A percentile compares a stretch with the other conserved stretches of the same genome.
Conservation (phyloP, 2,797 vertebrate species). For the Acridotheres tristis region DNA sequence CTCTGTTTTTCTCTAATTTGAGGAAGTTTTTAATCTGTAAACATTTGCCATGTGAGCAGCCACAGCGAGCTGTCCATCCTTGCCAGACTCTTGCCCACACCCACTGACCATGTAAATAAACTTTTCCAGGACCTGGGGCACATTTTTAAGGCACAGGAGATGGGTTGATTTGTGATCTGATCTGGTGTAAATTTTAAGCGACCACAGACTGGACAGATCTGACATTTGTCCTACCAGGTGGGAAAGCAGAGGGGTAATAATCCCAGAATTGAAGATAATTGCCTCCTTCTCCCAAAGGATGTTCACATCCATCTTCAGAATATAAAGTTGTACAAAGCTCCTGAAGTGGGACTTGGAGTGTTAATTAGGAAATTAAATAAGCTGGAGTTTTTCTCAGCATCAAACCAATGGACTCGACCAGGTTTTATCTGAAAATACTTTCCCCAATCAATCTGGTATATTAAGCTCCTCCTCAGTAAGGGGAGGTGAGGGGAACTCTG, state of each 20-base stretch:
- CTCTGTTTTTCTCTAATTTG: background rate
- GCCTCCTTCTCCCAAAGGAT: background rate
- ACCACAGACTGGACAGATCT: background rate
- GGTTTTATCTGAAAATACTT: background rate
- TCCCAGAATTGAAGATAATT: background rate
- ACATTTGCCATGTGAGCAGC: background rate
- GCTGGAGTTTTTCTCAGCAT: background rate
- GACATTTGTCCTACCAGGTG: background rate
- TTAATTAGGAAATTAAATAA: constrained; percentile 22
- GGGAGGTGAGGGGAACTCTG: background rate
- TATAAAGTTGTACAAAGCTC: background rate
- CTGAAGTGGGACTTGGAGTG: background rate
- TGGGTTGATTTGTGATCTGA: background rate
- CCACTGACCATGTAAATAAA: background rate
- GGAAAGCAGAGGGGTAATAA: constrained; percentile 6
- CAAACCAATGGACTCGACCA: background rate
- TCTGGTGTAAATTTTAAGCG: background rate
- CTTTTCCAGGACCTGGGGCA: background rate
- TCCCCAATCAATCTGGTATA: background rate
- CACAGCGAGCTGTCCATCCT: background rate
- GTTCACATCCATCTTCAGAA: background rate
- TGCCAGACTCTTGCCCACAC: background rate
- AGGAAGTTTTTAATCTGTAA: constrained; percentile 6
- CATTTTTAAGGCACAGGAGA: background rate
- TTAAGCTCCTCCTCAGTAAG: background rate